A percentile compares a stretch with the other conserved stretches of the same genome.
phyloP scores from a whole-genome alignment of 2,113 vertebrate species.

The Plectropomus leopardus region DNA sequence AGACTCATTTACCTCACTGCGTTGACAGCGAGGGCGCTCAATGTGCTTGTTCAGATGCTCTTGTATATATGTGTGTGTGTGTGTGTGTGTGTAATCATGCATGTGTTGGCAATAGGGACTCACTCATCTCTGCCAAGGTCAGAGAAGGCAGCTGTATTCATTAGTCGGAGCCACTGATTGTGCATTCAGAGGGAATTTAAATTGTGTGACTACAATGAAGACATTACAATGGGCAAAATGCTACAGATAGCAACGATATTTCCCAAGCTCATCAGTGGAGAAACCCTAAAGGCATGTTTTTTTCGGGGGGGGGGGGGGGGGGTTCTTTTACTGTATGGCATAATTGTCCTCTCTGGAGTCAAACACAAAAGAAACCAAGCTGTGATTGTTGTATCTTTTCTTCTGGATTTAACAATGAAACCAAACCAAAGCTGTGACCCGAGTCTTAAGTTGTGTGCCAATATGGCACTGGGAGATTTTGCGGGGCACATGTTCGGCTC shows the following conservation, averaged over 20 bases:
- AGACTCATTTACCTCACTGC: constrained; percentile 66
- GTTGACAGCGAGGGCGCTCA: constrained; percentile 56
- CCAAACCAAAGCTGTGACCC: constrained; percentile 17
- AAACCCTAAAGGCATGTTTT: constrained; percentile 21
- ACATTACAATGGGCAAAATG: constrained; percentile 43
- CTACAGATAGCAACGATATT: constrained; percentile 48
- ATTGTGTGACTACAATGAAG: constrained; percentile 60
- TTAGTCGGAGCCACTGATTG: constrained; percentile 65
- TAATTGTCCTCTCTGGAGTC: constrained; percentile 42
- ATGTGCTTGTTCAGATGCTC: constrained; percentile 44
- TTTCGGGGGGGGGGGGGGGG: too few species aligned
- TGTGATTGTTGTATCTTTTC: constrained; percentile 15
- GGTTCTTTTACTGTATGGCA: constrained; percentile 20
- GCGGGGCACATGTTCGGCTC: constrained; percentile 29
- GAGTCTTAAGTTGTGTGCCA: constrained; percentile 38
- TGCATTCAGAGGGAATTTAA: constrained; percentile 65
- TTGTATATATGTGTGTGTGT: constrained; percentile 16
- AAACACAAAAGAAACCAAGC: constrained; percentile 35
- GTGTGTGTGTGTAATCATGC: constrained; percentile 53
- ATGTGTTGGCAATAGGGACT: constrained; percentile 55
- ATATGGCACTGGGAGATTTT: constrained; percentile 25
- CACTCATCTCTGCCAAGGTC: constrained; percentile 76
- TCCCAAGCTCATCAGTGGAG: constrained; percentile 44
- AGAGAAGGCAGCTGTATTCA: constrained; percentile 71
- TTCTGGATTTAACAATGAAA: constrained; percentile 27